Evolutionary conservation across 2,888 invertebrate species (phyloP), one percentile per base, ranked within the genome.

Genomic region (Microchrysa polita): DNA sequence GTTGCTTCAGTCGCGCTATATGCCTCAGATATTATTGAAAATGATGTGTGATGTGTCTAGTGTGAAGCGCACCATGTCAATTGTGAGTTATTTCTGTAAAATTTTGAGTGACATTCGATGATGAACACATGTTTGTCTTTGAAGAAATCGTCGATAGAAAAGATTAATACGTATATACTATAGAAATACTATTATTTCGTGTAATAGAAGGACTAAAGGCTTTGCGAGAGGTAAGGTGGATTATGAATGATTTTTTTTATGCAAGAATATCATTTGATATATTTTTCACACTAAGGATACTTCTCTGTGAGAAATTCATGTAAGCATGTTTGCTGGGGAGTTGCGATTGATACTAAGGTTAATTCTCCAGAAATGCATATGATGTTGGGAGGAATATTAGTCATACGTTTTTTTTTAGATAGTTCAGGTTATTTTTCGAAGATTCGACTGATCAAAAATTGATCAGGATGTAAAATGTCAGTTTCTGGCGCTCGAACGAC

Each of bases 51-150:
- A 67, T 55, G 55, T 55, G 55, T 55, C 55, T 55, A 40, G 16
- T 69, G 18, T 69, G 27, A 72, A 73, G 72, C 65, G 57, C 44
- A 22, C 61, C 74, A 71, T 76, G 76, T 76, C 76, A 76, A 76
- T 76, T 76, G 76, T 76, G 74, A 76, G 76, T 76, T 78, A 78
- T 78, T 78, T 78, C 73, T 53, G 78, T 76, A 76, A 73, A 74
- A 77, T 78, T 69, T 79, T 79, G 79, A 79, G 78, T 79, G 80
- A 80, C 80, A 80, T 79, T 75, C 79, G 80, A 80, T 79, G 80
- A 79, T 78, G 78, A 80, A 79, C 80, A 80, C 78, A 80, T 80
- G 80, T 80, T 79, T 78, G 77, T 77, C 77, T 79, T 78, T 14
- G 14, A 18, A 73, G 18, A 55, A 67, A 55, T 55, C 55, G 40